Evolutionary conservation across 2,113 vertebrate species (phyloP), one percentile per base, ranked within the genome.

Genomic region (Mesitornis unicolor): DNA sequence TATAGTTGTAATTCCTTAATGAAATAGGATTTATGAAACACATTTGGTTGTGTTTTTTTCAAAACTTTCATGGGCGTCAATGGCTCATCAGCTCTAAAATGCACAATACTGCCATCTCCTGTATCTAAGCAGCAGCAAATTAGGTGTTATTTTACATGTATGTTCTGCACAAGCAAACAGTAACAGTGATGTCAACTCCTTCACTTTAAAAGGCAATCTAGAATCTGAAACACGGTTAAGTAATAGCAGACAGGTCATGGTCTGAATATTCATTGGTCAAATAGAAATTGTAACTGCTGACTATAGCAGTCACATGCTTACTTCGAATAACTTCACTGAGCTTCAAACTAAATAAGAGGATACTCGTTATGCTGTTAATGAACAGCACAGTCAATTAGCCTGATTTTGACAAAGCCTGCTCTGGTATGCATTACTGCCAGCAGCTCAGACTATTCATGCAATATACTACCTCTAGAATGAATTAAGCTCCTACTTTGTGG

Each of bases 101-200:
- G 90, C 93, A 81, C 95, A 94, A 95, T 64, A 90, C 92, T 96
- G 96, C 96, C 96, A 96, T 42, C 96, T 96, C 47, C 96, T 93
- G 96, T 60, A 93, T 2, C 38, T 47, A 76, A 76, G 21, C 28
- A 86, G 89, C 50, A 78, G 85, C 15, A 71, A 81, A 64, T 84
- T 38, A 48, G 0, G 6, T 42, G 36, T 21, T 50, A 35, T 40
- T 86, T 56, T 75, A 56, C 47, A 70, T 7, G 19, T 59, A 56
- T 45, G 47, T 60, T 74, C 54, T 73, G 57, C 43, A 75, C 35
- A 43, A 74, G 42, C 36, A 43, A 92, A 56, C 31, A n/a, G 10
- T 36, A 63, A 50, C 8, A 31, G 13, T 31, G 29, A n/a, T 63
- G 53, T 61, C 36, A 85, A 19, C n/a, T 28, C 35, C 48, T 57